Percentiles rank a stretch among this genome's conserved stretches.
Evolutionary conservation across 2,113 vertebrate genomes (phyloP).

Genomic region (Zootoca vivipara): DNA sequence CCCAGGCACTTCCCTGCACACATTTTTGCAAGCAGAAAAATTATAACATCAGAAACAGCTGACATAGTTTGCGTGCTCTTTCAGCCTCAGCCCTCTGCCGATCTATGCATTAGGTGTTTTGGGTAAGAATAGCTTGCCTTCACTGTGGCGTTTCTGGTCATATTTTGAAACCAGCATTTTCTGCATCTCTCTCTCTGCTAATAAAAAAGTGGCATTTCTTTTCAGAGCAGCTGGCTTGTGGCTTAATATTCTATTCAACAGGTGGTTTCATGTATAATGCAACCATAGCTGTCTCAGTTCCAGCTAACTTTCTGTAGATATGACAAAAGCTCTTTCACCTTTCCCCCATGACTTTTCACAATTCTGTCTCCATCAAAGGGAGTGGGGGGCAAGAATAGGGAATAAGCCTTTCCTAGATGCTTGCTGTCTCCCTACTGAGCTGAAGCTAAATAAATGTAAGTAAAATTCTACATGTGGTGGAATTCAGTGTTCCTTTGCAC

Average conservation of each 20-base stretch:
- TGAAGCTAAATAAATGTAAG: neutral
- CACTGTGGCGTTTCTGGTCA: rapidly evolving
- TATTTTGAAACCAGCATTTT: neutral
- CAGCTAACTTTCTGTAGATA: neutral
- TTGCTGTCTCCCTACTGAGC: neutral
- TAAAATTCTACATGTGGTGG: neutral
- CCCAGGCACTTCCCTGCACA: neutral
- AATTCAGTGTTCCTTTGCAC: neutral
- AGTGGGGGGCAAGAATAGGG: neutral
- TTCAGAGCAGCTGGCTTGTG: rapidly evolving
- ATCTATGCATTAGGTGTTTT: rapidly evolving
- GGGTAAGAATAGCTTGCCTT: rapidly evolving
- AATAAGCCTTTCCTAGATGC: neutral
- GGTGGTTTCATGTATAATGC: neutral
- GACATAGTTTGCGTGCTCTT: too few relatives aligned
- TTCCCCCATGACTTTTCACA: neutral
- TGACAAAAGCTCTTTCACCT: neutral
- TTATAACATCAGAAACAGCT: too few relatives aligned
- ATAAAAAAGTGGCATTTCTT: neutral
- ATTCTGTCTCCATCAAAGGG: neutral
- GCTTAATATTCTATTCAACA: rapidly evolving
- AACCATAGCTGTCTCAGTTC: neutral
- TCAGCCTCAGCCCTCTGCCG: rapidly evolving
- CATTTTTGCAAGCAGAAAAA: neutral
- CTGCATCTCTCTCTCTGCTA: neutral